Percentiles rank a stretch among this genome's conserved stretches.
These are phyloP conservation scores for Botia almorhae DNA, from an alignment of 2,797 vertebrate species.

Conservation along the genomic window DNA sequence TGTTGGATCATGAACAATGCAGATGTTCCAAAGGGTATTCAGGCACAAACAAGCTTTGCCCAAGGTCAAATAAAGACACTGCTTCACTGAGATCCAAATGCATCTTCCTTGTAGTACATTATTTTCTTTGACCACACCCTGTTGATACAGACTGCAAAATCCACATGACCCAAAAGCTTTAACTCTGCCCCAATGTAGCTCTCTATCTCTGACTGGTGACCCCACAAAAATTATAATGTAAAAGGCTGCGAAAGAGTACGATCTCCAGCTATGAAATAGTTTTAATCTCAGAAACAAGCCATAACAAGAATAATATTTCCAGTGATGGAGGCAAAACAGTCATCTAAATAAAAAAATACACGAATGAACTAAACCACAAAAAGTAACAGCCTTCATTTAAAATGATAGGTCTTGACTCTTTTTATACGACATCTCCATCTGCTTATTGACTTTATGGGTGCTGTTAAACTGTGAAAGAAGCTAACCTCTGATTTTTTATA, in stretches of 20 bases:
- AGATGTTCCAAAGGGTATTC: constrained; percentile 36
- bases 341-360: constrained; percentile 16
- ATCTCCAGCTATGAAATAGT: constrained; percentile 28
- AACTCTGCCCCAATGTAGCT: constrained; percentile 30
- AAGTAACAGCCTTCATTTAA: neutral
- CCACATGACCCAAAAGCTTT: constrained; percentile 72
- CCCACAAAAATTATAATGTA: neutral
- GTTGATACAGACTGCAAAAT: constrained; percentile 56
- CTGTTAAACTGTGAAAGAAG: neutral
- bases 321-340: constrained; percentile 22
- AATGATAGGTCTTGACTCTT: neutral
- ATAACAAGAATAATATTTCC: constrained; percentile 32
- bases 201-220: neutral
- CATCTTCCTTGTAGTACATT: constrained; percentile 22
- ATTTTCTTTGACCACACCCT: constrained; percentile 72
- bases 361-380: neutral
- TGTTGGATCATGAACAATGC: constrained; percentile 24
- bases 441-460: neutral
- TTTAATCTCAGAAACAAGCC: constrained; percentile 2
- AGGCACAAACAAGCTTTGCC: constrained; percentile 43
- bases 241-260: neutral
- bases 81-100: constrained; percentile 4
- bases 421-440: neutral
- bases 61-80: constrained; percentile 36
- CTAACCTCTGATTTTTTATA: neutral